A percentile compares a stretch with the other conserved stretches of the same genome.
Conservation (phyloP, 2,888 invertebrate genomes). For the Drosophila emarginata region DNA sequence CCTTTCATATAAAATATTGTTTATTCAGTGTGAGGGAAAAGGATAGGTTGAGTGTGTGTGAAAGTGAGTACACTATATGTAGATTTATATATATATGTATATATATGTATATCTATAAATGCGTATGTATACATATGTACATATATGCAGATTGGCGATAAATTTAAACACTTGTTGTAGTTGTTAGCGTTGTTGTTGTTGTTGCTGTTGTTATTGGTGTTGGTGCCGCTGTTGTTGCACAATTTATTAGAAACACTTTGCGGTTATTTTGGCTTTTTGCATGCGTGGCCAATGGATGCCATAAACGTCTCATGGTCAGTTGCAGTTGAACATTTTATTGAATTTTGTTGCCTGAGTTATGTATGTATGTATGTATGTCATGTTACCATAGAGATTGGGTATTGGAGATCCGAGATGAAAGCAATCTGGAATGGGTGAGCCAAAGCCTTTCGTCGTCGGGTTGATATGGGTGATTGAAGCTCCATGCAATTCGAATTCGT, state of each 20-base stretch:
- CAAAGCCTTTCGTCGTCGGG: background rate
- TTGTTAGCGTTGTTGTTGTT: constrained; percentile 44
- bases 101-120: constrained; percentile 1
- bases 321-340: constrained; percentile 70
- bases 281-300: constrained; percentile 56
- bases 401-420: constrained; percentile 25
- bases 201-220: constrained; percentile 56
- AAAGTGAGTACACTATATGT: background rate
- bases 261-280: constrained; percentile 66
- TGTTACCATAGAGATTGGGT: constrained; percentile 27
- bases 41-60: constrained; percentile 8
- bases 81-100: background rate
- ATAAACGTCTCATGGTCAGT: constrained; percentile 62
- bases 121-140: background rate
- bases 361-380: constrained; percentile 20
- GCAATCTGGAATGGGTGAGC: constrained; percentile 15
- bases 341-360: constrained; percentile 53
- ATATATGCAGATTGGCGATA: constrained; percentile 64
- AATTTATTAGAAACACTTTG: constrained; percentile 78
- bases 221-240: constrained; percentile 60
- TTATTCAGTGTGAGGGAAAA: constrained; percentile 41
- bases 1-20: constrained; percentile 69
- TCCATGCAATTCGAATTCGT: constrained; percentile 25
- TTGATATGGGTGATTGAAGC: constrained; percentile 7
- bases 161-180: constrained; percentile 78